Base-by-base conservation (phyloP, 2,888 invertebrate genomes). In the Thereva nobilitata region DNA sequence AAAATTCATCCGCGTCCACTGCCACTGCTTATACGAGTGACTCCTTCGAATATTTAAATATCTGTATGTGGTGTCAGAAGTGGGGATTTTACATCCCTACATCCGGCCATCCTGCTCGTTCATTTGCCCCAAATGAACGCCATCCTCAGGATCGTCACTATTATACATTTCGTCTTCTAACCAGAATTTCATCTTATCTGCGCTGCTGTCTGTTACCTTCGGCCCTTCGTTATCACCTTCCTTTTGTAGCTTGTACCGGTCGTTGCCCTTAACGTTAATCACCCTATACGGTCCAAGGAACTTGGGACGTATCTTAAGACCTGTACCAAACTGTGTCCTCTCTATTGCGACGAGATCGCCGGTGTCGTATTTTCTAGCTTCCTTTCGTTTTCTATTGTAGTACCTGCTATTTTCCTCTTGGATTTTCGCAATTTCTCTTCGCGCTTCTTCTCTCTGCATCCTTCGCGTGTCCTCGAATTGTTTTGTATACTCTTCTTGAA, bases 341-440 rank as follows among this genome's bases (percentile, higher is more conserved):
- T 59, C 49, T 0, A 59, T 59, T 10, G 49, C 59, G 8, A 59
- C 59, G 8, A 59, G 40, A 40, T 59, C 47, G 2, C 47, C 49
- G 7, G 40, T 45, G 10, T 59, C 40, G 12, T 59, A 59, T 49
- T 40, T 10, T 12, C 4, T 49, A 5, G 47, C 59, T 5, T 47
- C 8, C 9, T 59, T 59, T 40, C 59, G 37, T 40, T 49, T 47
- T 12, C 38, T 49, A 38, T 59, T 12, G 9, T 10, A 59, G 4
- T 40, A 7, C n/a, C 47, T 59, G 4, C 5, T 38, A 40, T 59
- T 49, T 9, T 49, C 59, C 9, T 34, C 7, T 4, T 49, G 40
- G 1, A 49, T 5, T 49, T 45, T 0, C 0, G 8, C 12, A 44
- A 59, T 49, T 35, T 50, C 40, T 40, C 10, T 9, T 40, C n/a